Evolutionary conservation across 23 tunicate species (phyloP).

Genomic region (Diplosoma virens): DNA sequence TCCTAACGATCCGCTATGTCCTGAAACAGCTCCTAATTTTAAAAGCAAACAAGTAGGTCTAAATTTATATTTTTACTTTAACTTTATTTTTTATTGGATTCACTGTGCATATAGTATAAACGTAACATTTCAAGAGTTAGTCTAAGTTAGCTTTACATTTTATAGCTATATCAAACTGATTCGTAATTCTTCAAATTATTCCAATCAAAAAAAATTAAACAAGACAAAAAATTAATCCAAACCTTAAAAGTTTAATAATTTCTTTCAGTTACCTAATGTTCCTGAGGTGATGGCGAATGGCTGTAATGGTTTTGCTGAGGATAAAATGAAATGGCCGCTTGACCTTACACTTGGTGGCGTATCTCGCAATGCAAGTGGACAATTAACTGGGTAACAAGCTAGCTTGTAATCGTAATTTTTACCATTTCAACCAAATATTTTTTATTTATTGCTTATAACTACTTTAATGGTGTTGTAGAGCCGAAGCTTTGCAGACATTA

Average conservation of each 20-base stretch:
- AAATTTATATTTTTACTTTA: too few relatives aligned
- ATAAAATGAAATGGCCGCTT: conserved; percentile 84
- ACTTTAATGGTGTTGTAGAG: too few relatives aligned
- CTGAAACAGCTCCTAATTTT: conserved; percentile 73
- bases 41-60: conserved; percentile 52
- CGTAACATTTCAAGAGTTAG: too few relatives aligned
- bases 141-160: too few relatives aligned
- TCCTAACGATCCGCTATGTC: conserved; percentile 79
- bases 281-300: conserved; percentile 37
- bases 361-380: conserved; percentile 4
- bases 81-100: too few relatives aligned
- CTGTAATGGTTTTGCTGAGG: conserved; percentile 72
- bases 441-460: too few relatives aligned
- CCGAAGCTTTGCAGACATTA: conserved; percentile 71
- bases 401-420: conserved; percentile 55
- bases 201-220: too few relatives aligned
- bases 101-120: too few relatives aligned
- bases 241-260: conserved; percentile 8
- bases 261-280: conserved; percentile 53
- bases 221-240: too few relatives aligned
- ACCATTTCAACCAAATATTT: too few relatives aligned
- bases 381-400: conserved; percentile 49
- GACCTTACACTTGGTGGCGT: conserved; percentile 73
- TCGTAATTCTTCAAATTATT: too few relatives aligned
- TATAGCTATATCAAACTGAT: too few relatives aligned